Evolutionary conservation across 2,797 vertebrate genomes (phyloP).

Genomic region (Leptodactylus fallax): DNA sequence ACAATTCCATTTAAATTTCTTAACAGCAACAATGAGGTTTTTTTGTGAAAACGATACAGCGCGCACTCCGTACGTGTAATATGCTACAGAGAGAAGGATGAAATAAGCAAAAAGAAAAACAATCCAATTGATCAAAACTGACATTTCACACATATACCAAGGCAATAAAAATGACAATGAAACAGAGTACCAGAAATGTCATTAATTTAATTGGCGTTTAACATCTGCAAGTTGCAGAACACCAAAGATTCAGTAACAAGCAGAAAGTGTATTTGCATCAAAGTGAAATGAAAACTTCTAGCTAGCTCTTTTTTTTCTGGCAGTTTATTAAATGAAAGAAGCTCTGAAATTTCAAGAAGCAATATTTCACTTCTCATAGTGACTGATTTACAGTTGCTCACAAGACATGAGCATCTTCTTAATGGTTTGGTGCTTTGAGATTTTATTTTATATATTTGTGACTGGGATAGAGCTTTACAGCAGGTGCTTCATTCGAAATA

Average conservation of each 20-base stretch:
- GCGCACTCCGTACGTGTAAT: slow-evolving; percentile 22
- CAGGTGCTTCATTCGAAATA: not conserved
- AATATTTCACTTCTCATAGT: slow-evolving; percentile 52
- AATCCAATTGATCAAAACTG: slow-evolving; percentile 58
- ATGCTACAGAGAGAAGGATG: slow-evolving; percentile 30
- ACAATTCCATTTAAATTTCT: slow-evolving; percentile 56
- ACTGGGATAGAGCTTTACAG: not conserved
- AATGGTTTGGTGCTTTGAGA: slow-evolving; percentile 21
- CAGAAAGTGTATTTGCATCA: slow-evolving; percentile 59
- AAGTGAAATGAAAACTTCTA: slow-evolving; percentile 57
- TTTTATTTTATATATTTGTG: slow-evolving; percentile 19
- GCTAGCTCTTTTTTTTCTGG: slow-evolving; percentile 36
- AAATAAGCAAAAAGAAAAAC: slow-evolving; percentile 56
- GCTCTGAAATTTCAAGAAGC: slow-evolving; percentile 41
- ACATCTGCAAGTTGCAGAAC: slow-evolving; percentile 59
- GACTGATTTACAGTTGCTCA: slow-evolving; percentile 44
- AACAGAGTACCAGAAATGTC: slow-evolving; percentile 53
- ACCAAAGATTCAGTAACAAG: slow-evolving; percentile 53
- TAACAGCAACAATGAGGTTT: slow-evolving; percentile 37
- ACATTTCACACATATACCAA: slow-evolving; percentile 58
- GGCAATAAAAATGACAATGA: slow-evolving; percentile 55
- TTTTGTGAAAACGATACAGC: slow-evolving; percentile 7
- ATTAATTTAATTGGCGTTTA: slow-evolving; percentile 63
- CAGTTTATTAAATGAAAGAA: slow-evolving; percentile 58
- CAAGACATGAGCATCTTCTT: slow-evolving; percentile 25